These are phyloP conservation scores for Calyptommatus sinebrachiatus DNA, from an alignment of 2,113 vertebrate genomes.

Conservation along the genomic window DNA sequence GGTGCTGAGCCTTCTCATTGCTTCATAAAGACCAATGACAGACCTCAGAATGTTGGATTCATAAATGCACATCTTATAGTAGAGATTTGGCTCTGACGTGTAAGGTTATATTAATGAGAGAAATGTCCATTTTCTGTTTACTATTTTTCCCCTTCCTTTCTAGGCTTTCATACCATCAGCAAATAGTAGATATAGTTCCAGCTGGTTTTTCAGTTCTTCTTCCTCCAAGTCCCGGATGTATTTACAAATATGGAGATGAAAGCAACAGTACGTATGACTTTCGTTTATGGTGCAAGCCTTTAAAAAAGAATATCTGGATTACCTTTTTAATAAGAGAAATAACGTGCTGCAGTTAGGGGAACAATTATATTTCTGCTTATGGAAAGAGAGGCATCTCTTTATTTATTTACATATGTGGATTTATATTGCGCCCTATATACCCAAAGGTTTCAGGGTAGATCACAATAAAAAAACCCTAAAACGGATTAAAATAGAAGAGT, in stretches of 20 bases:
- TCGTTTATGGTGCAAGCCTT: background rate
- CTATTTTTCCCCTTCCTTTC: conserved; percentile 10
- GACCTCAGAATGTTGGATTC: too few species aligned
- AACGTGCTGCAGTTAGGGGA: background rate
- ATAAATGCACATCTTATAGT: too few species aligned
- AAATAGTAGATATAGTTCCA: conserved; percentile 94
- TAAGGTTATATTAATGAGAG: background rate
- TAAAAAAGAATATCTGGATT: background rate
- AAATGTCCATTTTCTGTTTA: background rate
- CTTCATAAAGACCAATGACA: too few species aligned
- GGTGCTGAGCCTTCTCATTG: too few species aligned
- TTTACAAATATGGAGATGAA: conserved; percentile 90
- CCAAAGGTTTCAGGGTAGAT: too few species aligned
- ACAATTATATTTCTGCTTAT: background rate
- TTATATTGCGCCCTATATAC: too few species aligned
- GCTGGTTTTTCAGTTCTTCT: conserved; percentile 88
- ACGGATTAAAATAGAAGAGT: too few species aligned
- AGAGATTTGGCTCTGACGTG: background rate
- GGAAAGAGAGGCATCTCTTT: too few species aligned
- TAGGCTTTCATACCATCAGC: conserved; percentile 95
- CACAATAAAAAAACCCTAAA: too few species aligned
- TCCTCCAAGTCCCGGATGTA: conserved; percentile 86
- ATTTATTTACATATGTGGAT: too few species aligned
- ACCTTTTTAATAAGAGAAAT: background rate
- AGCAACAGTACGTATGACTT: conserved; percentile 80